phyloP scores from a whole-genome alignment of 1,140 invertebrate genomes.

The Melanaphis sacchari region DNA sequence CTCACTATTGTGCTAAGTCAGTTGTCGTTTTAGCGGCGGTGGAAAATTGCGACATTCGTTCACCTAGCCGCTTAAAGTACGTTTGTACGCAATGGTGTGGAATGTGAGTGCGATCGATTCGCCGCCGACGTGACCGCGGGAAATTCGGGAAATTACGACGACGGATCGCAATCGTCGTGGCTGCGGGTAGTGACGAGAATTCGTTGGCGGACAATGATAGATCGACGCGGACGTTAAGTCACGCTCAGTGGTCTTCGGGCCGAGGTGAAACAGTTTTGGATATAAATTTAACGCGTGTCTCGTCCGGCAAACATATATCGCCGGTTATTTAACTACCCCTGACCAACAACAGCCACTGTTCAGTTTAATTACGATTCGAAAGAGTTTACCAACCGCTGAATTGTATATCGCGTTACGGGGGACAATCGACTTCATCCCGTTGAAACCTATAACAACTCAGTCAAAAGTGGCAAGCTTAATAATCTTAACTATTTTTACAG shows the following conservation, averaged over 20 bases:
- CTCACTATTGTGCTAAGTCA: background rate
- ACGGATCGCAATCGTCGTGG: constrained; percentile 29
- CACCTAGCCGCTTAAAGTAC: background rate
- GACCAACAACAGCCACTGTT: background rate
- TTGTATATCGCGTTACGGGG: background rate
- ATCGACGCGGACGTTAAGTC: constrained; percentile 29
- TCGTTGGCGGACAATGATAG: background rate
- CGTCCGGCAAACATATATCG: background rate
- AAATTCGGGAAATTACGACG: constrained; percentile 20
- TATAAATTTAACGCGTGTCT: background rate
- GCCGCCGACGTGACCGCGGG: background rate
- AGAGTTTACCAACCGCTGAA: background rate
- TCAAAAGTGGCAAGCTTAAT: background rate
- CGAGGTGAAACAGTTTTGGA: background rate
- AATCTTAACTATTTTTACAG: background rate
- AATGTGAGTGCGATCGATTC: background rate
- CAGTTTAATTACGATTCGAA: constrained; percentile 10
- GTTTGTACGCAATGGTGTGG: background rate
- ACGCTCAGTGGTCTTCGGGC: background rate
- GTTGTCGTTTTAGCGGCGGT: too few relatives aligned
- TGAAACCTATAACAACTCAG: background rate
- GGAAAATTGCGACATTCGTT: too few relatives aligned
- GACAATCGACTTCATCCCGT: background rate
- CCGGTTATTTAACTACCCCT: background rate
- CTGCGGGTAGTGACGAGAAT: background rate